Percentiles rank a stretch among this genome's conserved stretches.
These are phyloP conservation scores for Ceratosolen solmsi DNA, from an alignment of 1,140 invertebrate genomes.

Conservation along the genomic window DNA sequence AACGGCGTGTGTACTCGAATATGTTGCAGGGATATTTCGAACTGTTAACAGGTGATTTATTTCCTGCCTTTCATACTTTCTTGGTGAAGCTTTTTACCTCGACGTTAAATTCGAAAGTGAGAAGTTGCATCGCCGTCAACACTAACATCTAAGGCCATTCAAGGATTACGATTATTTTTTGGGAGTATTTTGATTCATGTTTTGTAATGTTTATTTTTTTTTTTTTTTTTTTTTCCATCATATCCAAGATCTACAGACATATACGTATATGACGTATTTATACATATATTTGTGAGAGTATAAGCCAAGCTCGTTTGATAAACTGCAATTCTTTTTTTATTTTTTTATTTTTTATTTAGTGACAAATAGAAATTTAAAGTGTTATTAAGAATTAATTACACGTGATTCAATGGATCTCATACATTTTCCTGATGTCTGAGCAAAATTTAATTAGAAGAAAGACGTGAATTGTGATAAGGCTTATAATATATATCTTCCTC, in stretches of 20 bases:
- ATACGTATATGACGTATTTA: neutral
- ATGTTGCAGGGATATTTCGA: constrained; percentile 1
- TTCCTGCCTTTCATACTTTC: neutral
- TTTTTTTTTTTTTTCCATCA: neutral
- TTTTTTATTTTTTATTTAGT: too few relatives aligned
- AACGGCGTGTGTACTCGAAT: constrained; percentile 2
- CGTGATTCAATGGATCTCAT: too few relatives aligned
- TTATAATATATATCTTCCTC: too few relatives aligned
- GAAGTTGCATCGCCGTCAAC: neutral
- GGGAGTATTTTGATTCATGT: neutral
- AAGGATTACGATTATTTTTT: neutral
- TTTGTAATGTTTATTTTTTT: neutral
- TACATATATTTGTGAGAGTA: too few relatives aligned
- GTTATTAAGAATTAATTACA: too few relatives aligned
- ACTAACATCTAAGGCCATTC: neutral
- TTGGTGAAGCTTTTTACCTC: neutral
- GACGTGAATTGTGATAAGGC: too few relatives aligned
- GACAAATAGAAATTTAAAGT: too few relatives aligned
- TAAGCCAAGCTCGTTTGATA: too few relatives aligned
- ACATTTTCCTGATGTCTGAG: too few relatives aligned
- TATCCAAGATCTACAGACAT: neutral
- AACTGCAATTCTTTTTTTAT: too few relatives aligned
- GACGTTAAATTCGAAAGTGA: neutral
- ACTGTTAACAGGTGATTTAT: constrained; percentile 46
- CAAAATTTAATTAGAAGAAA: too few relatives aligned